phyloP scores from a whole-genome alignment of 2,113 vertebrate species.

The Macheiramphus alcinus region DNA sequence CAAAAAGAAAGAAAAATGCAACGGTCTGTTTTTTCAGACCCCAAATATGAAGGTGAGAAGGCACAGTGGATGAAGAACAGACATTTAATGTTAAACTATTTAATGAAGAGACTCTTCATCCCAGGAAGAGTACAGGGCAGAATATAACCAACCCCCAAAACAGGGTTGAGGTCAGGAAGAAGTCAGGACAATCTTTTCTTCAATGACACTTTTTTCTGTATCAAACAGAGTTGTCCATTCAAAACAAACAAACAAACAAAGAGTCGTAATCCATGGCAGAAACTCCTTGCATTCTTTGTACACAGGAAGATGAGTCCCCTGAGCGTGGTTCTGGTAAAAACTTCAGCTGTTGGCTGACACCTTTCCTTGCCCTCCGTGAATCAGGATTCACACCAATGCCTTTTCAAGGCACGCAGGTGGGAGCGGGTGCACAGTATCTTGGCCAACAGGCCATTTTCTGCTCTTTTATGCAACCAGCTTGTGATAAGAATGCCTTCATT shows the following conservation, averaged over 20 bases:
- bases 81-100: background rate
- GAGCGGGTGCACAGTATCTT: background rate
- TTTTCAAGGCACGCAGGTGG: background rate
- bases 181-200: background rate
- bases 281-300: background rate
- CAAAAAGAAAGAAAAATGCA: background rate
- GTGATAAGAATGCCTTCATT: background rate
- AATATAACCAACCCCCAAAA: background rate
- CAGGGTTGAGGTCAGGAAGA: background rate
- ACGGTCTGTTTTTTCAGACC: background rate
- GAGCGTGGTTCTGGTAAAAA: background rate
- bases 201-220: background rate
- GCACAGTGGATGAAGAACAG: background rate
- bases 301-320: background rate
- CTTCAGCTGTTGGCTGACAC: accelerated
- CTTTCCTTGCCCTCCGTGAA: background rate
- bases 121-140: background rate
- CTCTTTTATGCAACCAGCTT: background rate
- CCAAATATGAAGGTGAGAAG: background rate
- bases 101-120: background rate
- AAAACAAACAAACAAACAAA: background rate
- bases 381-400: background rate
- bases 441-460: background rate
- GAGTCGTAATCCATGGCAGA: background rate
- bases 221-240: background rate